These are phyloP conservation scores for Corythaeola cristata DNA, from an alignment of 2,113 vertebrate species.

Conservation along the genomic window DNA sequence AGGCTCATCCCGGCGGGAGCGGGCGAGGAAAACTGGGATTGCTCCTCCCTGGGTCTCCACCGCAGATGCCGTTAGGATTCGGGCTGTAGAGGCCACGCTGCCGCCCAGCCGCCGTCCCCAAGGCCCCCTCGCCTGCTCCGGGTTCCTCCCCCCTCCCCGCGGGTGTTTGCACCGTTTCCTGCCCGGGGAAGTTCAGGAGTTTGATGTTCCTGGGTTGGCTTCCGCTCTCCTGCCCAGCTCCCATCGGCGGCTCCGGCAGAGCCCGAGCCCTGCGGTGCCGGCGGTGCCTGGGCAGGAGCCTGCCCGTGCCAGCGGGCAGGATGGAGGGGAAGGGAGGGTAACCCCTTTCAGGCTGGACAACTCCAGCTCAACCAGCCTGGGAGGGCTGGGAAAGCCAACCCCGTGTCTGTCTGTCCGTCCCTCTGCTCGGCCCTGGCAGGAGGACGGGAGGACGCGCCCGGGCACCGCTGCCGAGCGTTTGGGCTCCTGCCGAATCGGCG, in stretches of 20 bases:
- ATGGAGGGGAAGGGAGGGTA: neutral
- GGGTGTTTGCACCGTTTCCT: slow-evolving; percentile 53
- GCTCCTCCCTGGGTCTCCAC: neutral
- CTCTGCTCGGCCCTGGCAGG: neutral
- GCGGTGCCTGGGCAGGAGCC: neutral
- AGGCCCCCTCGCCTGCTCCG: neutral
- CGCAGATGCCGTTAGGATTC: accelerated
- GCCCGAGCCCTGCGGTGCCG: neutral
- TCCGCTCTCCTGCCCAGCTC: slow-evolving; percentile 36
- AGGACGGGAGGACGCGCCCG: slow-evolving; percentile 26
- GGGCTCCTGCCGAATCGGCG: slow-evolving; percentile 45
- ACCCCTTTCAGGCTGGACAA: neutral
- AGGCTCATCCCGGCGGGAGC: accelerated
- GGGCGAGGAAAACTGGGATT: accelerated
- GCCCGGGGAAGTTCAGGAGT: slow-evolving; percentile 60
- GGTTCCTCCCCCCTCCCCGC: slow-evolving; percentile 27
- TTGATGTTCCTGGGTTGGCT: slow-evolving; percentile 35
- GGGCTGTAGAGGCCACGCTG: neutral
- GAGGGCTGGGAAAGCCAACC: neutral
- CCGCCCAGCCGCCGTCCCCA: neutral
- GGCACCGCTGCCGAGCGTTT: slow-evolving; percentile 9
- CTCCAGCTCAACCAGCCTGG: neutral
- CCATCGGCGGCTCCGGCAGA: neutral
- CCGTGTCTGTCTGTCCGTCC: neutral
- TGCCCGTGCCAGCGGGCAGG: neutral